Conservation (phyloP, 2,888 invertebrate genomes). For the Spatulosminthurus flaviceps region DNA sequence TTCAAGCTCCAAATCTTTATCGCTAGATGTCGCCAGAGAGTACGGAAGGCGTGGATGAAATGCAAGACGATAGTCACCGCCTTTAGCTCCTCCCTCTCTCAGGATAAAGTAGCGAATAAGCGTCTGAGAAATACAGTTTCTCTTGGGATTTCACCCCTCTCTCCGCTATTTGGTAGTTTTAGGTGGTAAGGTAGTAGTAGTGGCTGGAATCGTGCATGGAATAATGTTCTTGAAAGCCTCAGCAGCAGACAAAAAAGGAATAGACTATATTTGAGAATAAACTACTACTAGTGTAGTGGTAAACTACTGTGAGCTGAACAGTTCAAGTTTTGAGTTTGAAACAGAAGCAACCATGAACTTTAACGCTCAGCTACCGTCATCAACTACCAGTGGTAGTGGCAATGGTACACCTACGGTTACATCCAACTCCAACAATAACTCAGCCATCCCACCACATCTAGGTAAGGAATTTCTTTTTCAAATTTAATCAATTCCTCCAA, state of each 20-base stretch:
- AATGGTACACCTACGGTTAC: constrained; percentile 8
- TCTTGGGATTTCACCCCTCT: constrained; percentile 12
- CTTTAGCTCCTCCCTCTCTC: background rate
- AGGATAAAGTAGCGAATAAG: constrained; percentile 9
- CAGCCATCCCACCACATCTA: constrained; percentile 9
- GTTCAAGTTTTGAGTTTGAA: constrained; percentile 42
- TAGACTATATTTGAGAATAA: constrained; percentile 44
- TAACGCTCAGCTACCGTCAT: constrained; percentile 44
- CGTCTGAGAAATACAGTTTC: background rate
- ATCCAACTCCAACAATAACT: constrained; percentile 24
- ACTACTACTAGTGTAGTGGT: constrained; percentile 37
- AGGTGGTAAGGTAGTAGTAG: constrained; percentile 4
- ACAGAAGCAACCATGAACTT: constrained; percentile 50
- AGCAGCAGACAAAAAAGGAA: constrained; percentile 34
- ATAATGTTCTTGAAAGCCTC: constrained; percentile 10
- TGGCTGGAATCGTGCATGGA: constrained; percentile 10
- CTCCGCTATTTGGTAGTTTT: background rate
- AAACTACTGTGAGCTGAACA: constrained; percentile 36
- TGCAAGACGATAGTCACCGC: background rate
- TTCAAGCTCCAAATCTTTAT: background rate
- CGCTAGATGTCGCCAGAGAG: background rate
- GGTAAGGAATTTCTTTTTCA: background rate
- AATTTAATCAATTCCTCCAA: background rate
- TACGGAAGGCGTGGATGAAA: background rate
- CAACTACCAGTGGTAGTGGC: constrained; percentile 34